Conservation (phyloP, 2,113 vertebrate species). For the Rafetus swinhoei region DNA sequence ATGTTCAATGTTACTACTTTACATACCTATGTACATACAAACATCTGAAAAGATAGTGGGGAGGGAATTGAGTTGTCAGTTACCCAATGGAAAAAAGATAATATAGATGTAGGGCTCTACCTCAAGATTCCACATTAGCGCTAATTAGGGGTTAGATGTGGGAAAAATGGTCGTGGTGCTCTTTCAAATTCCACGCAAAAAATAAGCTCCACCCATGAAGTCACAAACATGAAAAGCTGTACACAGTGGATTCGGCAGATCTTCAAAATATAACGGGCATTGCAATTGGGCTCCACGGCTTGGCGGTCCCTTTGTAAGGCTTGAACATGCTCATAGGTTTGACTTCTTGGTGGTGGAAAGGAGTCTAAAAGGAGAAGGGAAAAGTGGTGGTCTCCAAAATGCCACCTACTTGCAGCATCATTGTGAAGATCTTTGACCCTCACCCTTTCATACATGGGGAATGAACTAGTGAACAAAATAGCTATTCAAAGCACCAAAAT, state of each 20-base stretch:
- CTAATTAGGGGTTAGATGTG: neutral
- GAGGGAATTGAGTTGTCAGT: neutral
- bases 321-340: neutral
- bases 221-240: neutral
- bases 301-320: neutral
- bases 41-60: neutral
- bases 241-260: neutral
- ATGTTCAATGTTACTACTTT: neutral
- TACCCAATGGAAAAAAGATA: neutral
- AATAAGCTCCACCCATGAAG: neutral
- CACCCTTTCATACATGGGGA: neutral
- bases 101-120: neutral
- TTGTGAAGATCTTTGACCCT: too few relatives aligned
- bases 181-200: neutral
- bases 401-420: neutral
- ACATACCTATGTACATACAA: neutral
- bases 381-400: neutral
- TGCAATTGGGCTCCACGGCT: neutral
- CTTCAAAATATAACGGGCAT: neutral
- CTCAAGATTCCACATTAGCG: neutral
- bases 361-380: neutral
- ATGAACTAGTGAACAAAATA: too few relatives aligned
- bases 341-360: neutral
- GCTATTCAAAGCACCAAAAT: too few relatives aligned
- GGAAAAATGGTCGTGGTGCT: neutral